Evolutionary conservation across 1,140 invertebrate genomes (phyloP).

Genomic region (Drepana arcuata): DNA sequence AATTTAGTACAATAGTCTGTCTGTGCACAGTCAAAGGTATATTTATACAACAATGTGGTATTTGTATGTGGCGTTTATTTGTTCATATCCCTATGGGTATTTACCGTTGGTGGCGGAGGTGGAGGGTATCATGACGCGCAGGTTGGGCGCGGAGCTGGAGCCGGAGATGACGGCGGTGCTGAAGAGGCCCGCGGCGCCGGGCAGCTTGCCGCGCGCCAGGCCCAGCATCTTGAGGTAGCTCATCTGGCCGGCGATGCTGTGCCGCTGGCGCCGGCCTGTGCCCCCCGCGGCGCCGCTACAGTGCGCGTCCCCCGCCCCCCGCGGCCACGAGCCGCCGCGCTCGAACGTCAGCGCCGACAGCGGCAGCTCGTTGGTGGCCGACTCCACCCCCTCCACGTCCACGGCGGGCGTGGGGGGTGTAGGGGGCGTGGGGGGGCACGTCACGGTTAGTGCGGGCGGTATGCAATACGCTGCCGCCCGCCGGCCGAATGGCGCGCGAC

Average conservation of each 20-base stretch:
- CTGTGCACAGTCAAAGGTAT: no score
- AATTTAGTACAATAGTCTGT: no score
- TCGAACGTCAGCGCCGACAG: slow-evolving; percentile 72
- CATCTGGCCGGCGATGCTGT: slow-evolving; percentile 94
- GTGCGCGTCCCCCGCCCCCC: slow-evolving; percentile 15
- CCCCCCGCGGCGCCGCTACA: slow-evolving; percentile 72
- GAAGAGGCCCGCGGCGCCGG: slow-evolving; percentile 85
- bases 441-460: slow-evolving; percentile 19
- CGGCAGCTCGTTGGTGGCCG: slow-evolving; percentile 75
- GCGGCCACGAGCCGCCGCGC: slow-evolving; percentile 26
- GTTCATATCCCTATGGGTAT: no score
- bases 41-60: no score
- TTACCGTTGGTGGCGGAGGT: slow-evolving; percentile 82
- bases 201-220: slow-evolving; percentile 79
- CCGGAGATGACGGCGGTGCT: slow-evolving; percentile 95
- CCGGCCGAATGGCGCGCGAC: slow-evolving; percentile 5
- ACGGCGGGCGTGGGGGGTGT: slow-evolving; percentile 34
- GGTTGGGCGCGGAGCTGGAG: slow-evolving; percentile 90
- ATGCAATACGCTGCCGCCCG: slow-evolving; percentile 11
- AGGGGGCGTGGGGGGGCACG: slow-evolving; percentile 14
- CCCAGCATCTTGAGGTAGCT: slow-evolving; percentile 91
- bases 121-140: slow-evolving; percentile 86
- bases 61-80: no score
- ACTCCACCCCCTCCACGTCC: slow-evolving; percentile 54
- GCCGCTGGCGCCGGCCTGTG: slow-evolving; percentile 85